Base-by-base conservation (phyloP, 2,888 invertebrate species). In the Drosophila niveifrons region DNA sequence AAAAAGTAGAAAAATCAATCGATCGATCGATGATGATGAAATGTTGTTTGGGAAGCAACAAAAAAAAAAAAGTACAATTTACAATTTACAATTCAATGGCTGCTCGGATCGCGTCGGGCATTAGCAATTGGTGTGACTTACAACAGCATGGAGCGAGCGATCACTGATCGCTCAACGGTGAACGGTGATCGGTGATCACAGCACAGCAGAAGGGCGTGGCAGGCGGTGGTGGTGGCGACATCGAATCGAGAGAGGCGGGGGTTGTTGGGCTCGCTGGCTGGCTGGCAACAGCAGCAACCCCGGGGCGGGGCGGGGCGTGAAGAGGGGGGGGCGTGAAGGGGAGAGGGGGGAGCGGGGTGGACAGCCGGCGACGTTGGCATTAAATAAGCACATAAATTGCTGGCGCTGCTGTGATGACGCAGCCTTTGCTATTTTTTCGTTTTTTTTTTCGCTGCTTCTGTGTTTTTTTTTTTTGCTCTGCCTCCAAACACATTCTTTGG, bases 81-180 rank as follows among this genome's bases (percentile, higher is more conserved):
- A 75, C 75, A 70, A 80, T 80, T 81, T 81, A 81, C 89, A 83
- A 83, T 88, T 88, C 89, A 88, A 88, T 82, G 74, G 73, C 73
- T 61, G 75, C 53, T 67, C 53, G 50, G 31, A 56, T 59, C 47
- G 64, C 56, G 36, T n/a, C 46, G 50, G 61, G 67, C 75, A 75
- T 84, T 70, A 66, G 75, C 80, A 82, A 76, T 86, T 86, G 87
- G 84, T 76, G 75, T 75, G 77, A 70, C 80, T 86, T 86, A 80
- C 80, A 76, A 80, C 80, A 76, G 80, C 86, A 69, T 68, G 83
- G 31, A 31, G 55, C 71, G 66, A 71, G 31, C 47, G 56, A 51
- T 51, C 59, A 66, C 39, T 39, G 52, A n/a, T 52, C 36, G 36
- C 36, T 36, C 9, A 31, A 31, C 31, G 31, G 46, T 44, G 51